Base-by-base conservation (phyloP, 2,113 vertebrate genomes). In the Rhinoderma darwinii region DNA sequence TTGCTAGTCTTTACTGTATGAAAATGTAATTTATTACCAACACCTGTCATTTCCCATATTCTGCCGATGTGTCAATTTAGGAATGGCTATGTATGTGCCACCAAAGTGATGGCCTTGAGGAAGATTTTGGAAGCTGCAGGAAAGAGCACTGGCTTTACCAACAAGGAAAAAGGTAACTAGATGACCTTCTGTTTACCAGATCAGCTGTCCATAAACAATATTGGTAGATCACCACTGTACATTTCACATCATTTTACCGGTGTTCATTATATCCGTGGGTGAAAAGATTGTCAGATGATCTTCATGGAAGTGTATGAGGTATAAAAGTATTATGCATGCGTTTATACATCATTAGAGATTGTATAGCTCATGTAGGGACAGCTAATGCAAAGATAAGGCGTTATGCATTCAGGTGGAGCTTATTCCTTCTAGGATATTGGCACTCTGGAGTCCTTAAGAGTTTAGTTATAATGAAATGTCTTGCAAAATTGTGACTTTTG, bases 91-190 rank as follows among this genome's bases (percentile, higher is more conserved):
- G 95, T 96, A 41, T 96, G 96, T 50, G 96, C 96, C 89, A 96
- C 95, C 89, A 96, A 96, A 88, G 94, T 95, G 27, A 96, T 96
- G 96, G 93, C 95, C 0, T 61, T 96, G 89, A 92, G 96, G 78
- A 93, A 94, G 41, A 91, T 94, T 75, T 91, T 95, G 89, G 95
- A 96, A 88, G 93, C 90, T 0, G 92, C 94, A 2, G 94, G 92
- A 4, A 90, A 88, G 8, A 88, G 92, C 50, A 77, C 30, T 0
- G 93, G 92, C 63, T 92, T 95, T 89, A 96, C 94, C 86, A 77
- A 39, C 27, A 86, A 88, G 44, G 80, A 78, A 79, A 88, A 89
- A 56, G 44, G 51, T 77, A 32, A 30, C 6, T 0, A 0, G 15
- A 20, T 47, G 3, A 1, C 25, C 10, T 70, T 61, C 73, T 77